Percentiles rank a stretch among this genome's conserved stretches.
phyloP scores from a whole-genome alignment of 2,888 invertebrate species.

The Amiota communis region DNA sequence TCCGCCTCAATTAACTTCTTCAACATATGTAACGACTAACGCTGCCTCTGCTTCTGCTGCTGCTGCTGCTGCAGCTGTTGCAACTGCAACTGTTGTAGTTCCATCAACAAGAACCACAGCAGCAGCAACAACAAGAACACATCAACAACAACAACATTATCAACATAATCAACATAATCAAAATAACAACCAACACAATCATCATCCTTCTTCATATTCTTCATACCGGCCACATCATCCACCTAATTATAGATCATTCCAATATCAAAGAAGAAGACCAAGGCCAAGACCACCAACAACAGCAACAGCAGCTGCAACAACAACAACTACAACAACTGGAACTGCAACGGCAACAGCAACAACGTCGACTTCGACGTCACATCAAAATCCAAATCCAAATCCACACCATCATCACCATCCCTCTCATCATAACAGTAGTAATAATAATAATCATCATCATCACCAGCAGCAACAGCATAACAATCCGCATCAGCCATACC shows the following conservation, averaged over 20 bases:
- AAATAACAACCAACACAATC: too few species aligned
- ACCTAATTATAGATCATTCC: too few species aligned
- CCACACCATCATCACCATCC: not conserved
- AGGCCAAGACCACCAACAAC: not conserved
- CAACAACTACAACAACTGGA: not conserved
- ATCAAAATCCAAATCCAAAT: not conserved
- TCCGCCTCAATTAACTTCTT: too few species aligned
- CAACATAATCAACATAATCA: not conserved
- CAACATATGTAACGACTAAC: too few species aligned
- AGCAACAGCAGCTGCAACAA: not conserved
- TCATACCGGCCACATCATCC: too few species aligned
- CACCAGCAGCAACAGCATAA: not conserved
- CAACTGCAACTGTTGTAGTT: too few species aligned
- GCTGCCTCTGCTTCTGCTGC: too few species aligned
- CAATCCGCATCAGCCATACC: not conserved
- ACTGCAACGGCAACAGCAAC: not conserved
- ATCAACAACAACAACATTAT: not conserved
- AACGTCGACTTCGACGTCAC: not conserved
- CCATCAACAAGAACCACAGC: too few species aligned
- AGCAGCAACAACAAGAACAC: too few species aligned
- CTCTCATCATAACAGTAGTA: not conserved
- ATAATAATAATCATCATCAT: not conserved
- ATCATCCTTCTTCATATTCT: too few species aligned
- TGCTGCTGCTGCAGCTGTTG: too few species aligned
- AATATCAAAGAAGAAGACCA: too few species aligned